Evolutionary conservation across 2,113 vertebrate species (phyloP).

Genomic region (Shinisaurus crocodilurus): DNA sequence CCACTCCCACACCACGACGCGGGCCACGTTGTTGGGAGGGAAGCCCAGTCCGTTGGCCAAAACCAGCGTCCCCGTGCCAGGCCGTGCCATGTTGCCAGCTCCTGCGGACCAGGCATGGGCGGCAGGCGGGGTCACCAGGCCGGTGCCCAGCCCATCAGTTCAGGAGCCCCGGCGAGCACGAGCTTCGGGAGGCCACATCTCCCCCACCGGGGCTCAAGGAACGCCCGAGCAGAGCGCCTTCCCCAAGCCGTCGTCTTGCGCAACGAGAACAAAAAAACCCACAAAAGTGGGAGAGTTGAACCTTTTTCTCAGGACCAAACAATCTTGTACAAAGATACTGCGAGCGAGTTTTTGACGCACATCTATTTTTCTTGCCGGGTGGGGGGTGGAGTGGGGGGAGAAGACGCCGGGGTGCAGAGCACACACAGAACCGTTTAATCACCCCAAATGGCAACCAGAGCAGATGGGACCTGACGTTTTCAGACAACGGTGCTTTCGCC

Average conservation of each 20-base stretch:
- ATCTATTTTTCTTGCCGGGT: background rate
- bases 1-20: conserved; percentile 98
- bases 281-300: background rate
- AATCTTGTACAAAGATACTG: too few species aligned
- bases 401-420: background rate
- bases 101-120: background rate
- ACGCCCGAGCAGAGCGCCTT: background rate
- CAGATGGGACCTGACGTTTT: background rate
- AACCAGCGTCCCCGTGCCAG: conserved; percentile 71
- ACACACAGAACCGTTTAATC: background rate
- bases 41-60: conserved; percentile 81
- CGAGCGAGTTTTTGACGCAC: background rate
- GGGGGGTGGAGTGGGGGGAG: background rate
- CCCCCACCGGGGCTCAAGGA: background rate
- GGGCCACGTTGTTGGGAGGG: conserved; percentile 89
- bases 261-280: too few species aligned
- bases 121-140: background rate
- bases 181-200: background rate
- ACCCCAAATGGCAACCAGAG: background rate
- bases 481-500: background rate
- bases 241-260: background rate
- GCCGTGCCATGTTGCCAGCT: conserved; percentile 71
- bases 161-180: too few species aligned
- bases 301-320: background rate
- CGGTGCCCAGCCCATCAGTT: background rate